Percentiles rank a stretch among this genome's conserved stretches.
phyloP scores from a whole-genome alignment of 2,797 vertebrate genomes.

The Sebastes oblongus region DNA sequence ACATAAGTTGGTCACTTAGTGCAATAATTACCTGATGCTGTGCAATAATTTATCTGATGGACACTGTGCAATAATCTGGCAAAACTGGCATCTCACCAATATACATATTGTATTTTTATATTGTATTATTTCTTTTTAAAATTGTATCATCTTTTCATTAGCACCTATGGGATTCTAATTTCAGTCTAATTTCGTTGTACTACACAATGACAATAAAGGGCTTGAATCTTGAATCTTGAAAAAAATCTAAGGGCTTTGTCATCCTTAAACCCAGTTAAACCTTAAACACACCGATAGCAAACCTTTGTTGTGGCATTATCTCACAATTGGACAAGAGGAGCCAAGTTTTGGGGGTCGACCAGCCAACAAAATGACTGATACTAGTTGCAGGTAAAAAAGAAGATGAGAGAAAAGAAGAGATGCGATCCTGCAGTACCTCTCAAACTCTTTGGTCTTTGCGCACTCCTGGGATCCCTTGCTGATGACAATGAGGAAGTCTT shows the following conservation, averaged over 20 bases:
- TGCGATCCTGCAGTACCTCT: conserved; percentile 73
- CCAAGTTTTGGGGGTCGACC: neutral
- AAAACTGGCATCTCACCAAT: too few relatives aligned
- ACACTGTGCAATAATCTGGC: too few relatives aligned
- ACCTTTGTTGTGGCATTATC: neutral
- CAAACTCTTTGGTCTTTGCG: conserved; percentile 89
- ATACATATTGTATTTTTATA: too few relatives aligned
- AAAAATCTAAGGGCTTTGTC: neutral
- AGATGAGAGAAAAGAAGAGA: neutral
- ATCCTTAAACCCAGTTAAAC: neutral
- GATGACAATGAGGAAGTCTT: conserved; percentile 90
- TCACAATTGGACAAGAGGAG: neutral
- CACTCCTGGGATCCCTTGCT: conserved; percentile 87
- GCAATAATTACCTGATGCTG: too few relatives aligned
- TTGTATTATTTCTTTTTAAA: too few relatives aligned
- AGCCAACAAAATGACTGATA: neutral
- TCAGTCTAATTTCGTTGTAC: too few relatives aligned
- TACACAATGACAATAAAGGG: too few relatives aligned
- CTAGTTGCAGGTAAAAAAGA: neutral
- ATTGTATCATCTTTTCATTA: too few relatives aligned
- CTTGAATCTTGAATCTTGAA: too few relatives aligned
- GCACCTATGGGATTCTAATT: too few relatives aligned
- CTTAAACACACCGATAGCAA: neutral
- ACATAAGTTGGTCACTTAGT: too few relatives aligned
- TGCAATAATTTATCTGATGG: too few relatives aligned